Base-by-base conservation (phyloP, 2,797 vertebrate species). In the Esox lucius region DNA sequence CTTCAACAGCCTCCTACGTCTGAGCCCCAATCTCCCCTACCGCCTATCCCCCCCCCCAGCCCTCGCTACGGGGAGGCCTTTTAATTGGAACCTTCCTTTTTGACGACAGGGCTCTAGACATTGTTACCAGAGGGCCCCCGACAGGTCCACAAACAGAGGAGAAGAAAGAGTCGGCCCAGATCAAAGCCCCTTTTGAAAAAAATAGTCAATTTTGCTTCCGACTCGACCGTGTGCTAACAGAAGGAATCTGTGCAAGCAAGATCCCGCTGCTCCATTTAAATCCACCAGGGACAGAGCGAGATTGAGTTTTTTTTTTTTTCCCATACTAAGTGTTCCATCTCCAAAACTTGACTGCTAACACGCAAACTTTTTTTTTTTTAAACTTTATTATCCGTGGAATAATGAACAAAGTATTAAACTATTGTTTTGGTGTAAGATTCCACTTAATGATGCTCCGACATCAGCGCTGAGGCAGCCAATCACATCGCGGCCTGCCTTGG, bases 211-310 rank as follows among this genome's bases (percentile, higher is more conserved):
- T 19, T 65, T 8, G 16, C 28, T 11, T 15, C 28, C 13, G 5
- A 17, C 28, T n/a, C 15, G 12, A 31, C 61, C 26, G 5, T 64
- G 26, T 31, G 24, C 11, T 64, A 26, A 26, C 59, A 26, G 61
- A 71, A 26, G 71, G 64, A 16, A 49, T 24, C 8, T n/a, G 22
- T n/a, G 59, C 74, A 11, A 15, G 17, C 66, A 19, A 68, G 11
- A 70, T 16, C 24, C 61, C 22, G 61, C 61, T 28, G 13, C 26
- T 31, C 61, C 15, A 31, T 31, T 64, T 31, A 64, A 64, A 26
- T 12, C 26, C 15, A 31, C 61, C 31, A 17, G 24, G 77, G 35
- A 74, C 77, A 76, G 75, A 56, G 59, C 76, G 79, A 73, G 64
- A 78, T 39, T 39, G 65, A 48, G 62, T 11, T 46, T 46, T 46